Conservation (phyloP, 2,797 vertebrate genomes). For the Gambusia yucatana region DNA sequence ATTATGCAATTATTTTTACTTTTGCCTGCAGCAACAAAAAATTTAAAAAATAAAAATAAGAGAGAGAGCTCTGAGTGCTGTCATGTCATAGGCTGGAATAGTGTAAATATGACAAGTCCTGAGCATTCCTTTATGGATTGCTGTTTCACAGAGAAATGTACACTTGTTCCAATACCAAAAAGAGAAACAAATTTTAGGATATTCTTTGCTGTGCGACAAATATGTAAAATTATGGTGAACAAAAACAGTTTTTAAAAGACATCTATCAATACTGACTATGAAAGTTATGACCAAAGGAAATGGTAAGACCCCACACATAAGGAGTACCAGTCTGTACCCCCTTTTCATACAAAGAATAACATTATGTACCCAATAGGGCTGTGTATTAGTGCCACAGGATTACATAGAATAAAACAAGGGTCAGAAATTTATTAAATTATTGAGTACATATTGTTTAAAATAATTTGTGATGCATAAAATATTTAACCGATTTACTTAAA, state of each 20-base stretch:
- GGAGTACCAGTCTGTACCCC: not conserved
- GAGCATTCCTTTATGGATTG: conserved; percentile 54
- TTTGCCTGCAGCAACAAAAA: conserved; percentile 36
- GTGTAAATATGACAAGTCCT: conserved; percentile 52
- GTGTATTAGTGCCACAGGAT: not conserved
- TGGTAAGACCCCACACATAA: not conserved
- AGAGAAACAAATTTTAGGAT: conserved; percentile 9
- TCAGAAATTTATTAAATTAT: not conserved
- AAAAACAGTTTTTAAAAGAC: not conserved
- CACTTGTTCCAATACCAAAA: conserved; percentile 1
- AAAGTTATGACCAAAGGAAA: not conserved
- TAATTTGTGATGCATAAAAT: not conserved
- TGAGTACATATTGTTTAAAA: not conserved
- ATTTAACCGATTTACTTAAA: not conserved
- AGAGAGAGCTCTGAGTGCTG: conserved; percentile 61
- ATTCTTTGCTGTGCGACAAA: not conserved
- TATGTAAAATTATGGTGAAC: not conserved
- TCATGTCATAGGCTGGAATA: conserved; percentile 46
- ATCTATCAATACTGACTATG: not conserved
- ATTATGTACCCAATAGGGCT: not conserved
- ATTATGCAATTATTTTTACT: conserved; percentile 52
- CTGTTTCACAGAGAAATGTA: conserved; percentile 38
- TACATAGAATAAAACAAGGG: not conserved
- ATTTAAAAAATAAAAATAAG: conserved; percentile 25
- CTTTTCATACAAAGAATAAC: not conserved